Conservation (phyloP, 2,888 invertebrate species). For the Lithophane semibrunnea region DNA sequence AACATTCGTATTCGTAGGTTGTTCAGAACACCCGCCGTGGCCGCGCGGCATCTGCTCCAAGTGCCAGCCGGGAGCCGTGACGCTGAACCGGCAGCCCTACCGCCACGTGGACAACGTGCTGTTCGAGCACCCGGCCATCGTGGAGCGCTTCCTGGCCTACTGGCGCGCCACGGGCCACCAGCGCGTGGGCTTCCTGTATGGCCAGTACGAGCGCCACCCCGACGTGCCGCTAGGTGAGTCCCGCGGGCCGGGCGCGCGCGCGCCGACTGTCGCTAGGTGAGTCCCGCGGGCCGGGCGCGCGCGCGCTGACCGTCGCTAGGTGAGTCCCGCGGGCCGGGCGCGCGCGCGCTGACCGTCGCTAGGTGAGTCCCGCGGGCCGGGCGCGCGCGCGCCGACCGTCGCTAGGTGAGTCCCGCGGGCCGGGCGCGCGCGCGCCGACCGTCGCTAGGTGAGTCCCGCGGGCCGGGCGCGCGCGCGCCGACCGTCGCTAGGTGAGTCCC, state of each 20-base stretch:
- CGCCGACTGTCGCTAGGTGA: no score
- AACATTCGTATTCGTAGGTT: slow-evolving; percentile 87
- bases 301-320: no score
- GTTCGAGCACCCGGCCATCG: slow-evolving; percentile 98
- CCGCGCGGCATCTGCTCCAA: slow-evolving; percentile 99
- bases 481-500: no score
- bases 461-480: no score
- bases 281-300: no score
- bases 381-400: no score
- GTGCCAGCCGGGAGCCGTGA: slow-evolving; percentile 99
- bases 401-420: no score
- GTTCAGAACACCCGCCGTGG: slow-evolving; percentile 99
- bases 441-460: no score
- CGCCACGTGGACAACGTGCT: slow-evolving; percentile 99
- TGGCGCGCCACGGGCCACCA: slow-evolving; percentile 99
- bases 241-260: background rate
- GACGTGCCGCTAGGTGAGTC: slow-evolving; percentile 84
- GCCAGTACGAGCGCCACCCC: slow-evolving; percentile 96
- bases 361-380: no score
- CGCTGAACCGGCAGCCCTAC: slow-evolving; percentile 97
- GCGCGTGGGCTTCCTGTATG: slow-evolving; percentile 97
- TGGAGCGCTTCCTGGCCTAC: slow-evolving; percentile 98
- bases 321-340: no score
- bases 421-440: no score
- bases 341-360: no score